Percentiles rank a stretch among this genome's conserved stretches.
Conservation (phyloP, 1,140 invertebrate genomes). For the Rhopalosiphum maidis region DNA sequence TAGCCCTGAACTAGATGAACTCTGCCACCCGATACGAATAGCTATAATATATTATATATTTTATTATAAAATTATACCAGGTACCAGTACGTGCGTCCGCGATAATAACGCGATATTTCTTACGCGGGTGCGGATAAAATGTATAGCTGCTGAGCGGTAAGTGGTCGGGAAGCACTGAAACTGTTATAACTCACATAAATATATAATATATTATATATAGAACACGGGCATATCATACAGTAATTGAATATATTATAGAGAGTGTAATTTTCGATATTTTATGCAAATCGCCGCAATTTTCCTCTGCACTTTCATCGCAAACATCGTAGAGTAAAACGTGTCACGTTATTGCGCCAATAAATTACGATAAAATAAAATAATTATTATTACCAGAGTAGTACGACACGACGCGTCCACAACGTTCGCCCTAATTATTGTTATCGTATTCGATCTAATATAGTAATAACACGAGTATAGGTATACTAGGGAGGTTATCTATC, state of each 20-base stretch:
- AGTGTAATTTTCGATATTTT: not conserved
- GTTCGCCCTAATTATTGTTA: not conserved
- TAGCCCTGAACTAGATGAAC: not conserved
- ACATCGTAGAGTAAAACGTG: not conserved
- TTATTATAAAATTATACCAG: not conserved
- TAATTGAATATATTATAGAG: slow-evolving; percentile 4
- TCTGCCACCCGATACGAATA: not conserved
- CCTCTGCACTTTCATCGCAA: not conserved
- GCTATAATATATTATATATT: not conserved
- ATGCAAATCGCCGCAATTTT: not conserved
- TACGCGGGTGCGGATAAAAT: not conserved
- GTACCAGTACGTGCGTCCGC: no score
- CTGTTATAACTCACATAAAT: not conserved
- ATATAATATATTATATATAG: not conserved
- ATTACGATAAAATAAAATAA: not conserved
- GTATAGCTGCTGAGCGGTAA: not conserved
- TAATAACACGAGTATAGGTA: not conserved
- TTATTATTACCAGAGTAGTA: not conserved
- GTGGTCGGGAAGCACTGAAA: not conserved
- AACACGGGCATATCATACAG: not conserved
- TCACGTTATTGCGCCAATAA: not conserved
- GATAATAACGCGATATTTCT: not conserved
- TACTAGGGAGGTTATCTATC: not conserved
- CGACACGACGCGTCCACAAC: not conserved
- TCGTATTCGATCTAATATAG: not conserved